These are phyloP conservation scores for Dendronephthya gigantea DNA, from an alignment of 64 coral and sea anemone species.

Conservation along the genomic window DNA sequence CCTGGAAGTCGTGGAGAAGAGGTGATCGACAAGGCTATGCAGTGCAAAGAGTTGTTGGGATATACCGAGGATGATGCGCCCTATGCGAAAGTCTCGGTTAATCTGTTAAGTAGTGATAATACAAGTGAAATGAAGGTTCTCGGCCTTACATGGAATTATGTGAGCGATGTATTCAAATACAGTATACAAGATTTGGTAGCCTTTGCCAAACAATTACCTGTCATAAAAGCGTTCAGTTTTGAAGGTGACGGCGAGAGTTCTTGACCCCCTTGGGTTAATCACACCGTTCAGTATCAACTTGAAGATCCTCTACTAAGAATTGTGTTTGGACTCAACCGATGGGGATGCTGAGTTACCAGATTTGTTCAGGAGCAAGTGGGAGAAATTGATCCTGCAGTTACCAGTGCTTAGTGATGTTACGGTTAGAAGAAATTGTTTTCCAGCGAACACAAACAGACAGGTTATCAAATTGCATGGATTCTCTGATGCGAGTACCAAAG, in stretches of 20 bases:
- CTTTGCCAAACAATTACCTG: neutral
- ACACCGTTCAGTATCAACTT: neutral
- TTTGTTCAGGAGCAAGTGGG: neutral
- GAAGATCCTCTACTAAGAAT: neutral
- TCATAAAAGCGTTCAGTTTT: conserved; percentile 9
- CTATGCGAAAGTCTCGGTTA: neutral
- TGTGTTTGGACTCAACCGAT: neutral
- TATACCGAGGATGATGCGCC: neutral
- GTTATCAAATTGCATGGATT: neutral
- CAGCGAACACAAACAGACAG: neutral
- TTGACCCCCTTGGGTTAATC: conserved; percentile 1
- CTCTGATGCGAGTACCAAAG: neutral
- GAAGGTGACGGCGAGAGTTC: neutral
- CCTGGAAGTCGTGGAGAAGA: neutral
- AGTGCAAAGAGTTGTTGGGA: neutral
- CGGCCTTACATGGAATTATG: neutral
- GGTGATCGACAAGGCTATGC: neutral
- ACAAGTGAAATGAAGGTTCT: neutral
- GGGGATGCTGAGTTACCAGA: neutral
- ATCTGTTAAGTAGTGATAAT: neutral
- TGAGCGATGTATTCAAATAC: neutral
- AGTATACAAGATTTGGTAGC: neutral
- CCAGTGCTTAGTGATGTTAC: neutral
- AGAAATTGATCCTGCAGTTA: neutral
- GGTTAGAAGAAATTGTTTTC: neutral